Percentiles rank a stretch among this genome's conserved stretches.
phyloP scores from a whole-genome alignment of 2,888 invertebrate species.

The Perizoma flavofasciatum region DNA sequence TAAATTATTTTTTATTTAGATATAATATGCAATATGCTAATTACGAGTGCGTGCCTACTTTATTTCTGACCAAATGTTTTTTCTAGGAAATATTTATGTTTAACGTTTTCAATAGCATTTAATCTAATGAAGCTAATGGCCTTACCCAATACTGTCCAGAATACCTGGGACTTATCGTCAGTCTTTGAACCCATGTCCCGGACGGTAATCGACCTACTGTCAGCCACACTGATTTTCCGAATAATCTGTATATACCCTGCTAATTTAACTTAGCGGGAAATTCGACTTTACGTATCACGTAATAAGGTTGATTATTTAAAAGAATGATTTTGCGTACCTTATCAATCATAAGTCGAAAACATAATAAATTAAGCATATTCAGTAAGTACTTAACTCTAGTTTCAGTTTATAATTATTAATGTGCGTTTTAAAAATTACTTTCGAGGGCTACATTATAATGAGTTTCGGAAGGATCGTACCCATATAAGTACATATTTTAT shows the following conservation, averaged over 20 bases:
- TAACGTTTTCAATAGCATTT: slow-evolving; percentile 8
- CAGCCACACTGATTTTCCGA: slow-evolving; percentile 67
- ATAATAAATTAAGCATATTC: background rate
- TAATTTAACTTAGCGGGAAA: slow-evolving; percentile 14
- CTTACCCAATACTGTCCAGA: slow-evolving; percentile 27
- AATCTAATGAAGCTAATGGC: slow-evolving; percentile 20
- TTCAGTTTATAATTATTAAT: background rate
- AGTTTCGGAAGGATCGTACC: slow-evolving; percentile 43
- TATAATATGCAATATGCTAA: too few relatives aligned
- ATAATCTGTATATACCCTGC: slow-evolving; percentile 45
- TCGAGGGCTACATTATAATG: background rate
- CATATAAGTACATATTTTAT: slow-evolving; percentile 36
- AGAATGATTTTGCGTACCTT: background rate
- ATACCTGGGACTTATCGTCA: slow-evolving; percentile 48
- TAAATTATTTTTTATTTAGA: too few relatives aligned
- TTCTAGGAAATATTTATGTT: background rate
- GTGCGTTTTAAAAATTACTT: background rate
- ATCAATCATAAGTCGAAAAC: slow-evolving; percentile 6
- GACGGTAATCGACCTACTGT: slow-evolving; percentile 74
- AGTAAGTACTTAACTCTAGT: background rate
- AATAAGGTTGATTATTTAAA: slow-evolving; percentile 11
- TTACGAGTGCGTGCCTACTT: too few relatives aligned
- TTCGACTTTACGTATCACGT: slow-evolving; percentile 4
- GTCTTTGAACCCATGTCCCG: slow-evolving; percentile 66
- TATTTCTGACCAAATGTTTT: too few relatives aligned